Evolutionary conservation across 2,797 vertebrate genomes (phyloP).

Genomic region (Phylloscopus collybita): DNA sequence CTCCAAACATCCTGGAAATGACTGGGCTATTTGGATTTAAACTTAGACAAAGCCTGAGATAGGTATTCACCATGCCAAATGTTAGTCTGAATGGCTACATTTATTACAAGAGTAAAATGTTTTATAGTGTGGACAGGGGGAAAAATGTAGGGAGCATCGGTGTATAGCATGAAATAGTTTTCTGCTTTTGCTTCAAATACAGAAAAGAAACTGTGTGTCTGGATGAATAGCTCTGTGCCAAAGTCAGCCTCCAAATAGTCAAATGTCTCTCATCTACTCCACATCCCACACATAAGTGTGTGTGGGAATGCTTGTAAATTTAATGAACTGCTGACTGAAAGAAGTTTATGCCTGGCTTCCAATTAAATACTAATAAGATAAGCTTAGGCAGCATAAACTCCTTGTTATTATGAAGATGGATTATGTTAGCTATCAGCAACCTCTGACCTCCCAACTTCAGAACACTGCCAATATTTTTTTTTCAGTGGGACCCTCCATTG

Average conservation of each 20-base stretch:
- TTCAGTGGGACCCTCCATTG: neutral
- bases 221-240: neutral
- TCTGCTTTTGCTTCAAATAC: neutral
- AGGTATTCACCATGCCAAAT: neutral
- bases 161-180: neutral
- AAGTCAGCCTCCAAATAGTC: neutral
- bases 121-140: neutral
- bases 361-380: conserved; percentile 13
- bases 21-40: neutral
- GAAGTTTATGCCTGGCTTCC: neutral
- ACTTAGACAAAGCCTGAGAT: neutral
- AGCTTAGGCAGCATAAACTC: neutral
- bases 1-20: neutral
- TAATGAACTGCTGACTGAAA: conserved; percentile 25
- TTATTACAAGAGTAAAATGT: neutral
- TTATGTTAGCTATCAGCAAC: neutral
- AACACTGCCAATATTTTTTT: neutral
- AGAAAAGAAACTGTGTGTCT: neutral
- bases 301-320: conserved; percentile 9
- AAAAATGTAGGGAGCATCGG: neutral
- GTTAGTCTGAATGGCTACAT: neutral
- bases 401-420: neutral
- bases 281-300: neutral
- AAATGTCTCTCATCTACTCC: neutral
- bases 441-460: neutral